A percentile compares a stretch with the other conserved stretches of the same genome.
These are phyloP conservation scores for Hephaestus fuliginosus DNA, from an alignment of 2,797 vertebrate genomes.

Conservation along the genomic window DNA sequence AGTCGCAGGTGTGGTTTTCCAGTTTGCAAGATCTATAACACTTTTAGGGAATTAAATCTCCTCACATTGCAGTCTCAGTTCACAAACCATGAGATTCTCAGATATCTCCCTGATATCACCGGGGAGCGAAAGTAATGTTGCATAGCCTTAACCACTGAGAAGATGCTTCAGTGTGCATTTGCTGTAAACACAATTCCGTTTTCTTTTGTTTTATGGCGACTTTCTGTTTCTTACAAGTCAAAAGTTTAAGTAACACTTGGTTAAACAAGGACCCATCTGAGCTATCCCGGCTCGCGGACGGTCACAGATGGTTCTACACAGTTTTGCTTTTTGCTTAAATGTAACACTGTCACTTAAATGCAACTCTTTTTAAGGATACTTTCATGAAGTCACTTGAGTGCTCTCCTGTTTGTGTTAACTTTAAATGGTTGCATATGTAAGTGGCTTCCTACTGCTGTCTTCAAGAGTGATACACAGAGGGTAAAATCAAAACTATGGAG, in stretches of 20 bases:
- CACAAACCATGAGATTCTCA: background rate
- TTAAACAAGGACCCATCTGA: constrained; percentile 16
- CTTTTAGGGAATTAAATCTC: background rate
- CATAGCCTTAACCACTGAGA: no score
- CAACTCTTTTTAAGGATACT: constrained; percentile 8
- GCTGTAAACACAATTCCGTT: background rate
- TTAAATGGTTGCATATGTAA: constrained; percentile 37
- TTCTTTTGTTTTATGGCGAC: background rate
- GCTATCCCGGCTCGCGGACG: background rate
- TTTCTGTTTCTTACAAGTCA: background rate
- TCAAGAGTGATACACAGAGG: background rate
- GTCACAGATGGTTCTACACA: constrained; percentile 38
- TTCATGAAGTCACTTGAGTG: constrained; percentile 21
- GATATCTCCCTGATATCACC: background rate
- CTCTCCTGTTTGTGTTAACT: constrained; percentile 25
- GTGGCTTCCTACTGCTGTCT: background rate
- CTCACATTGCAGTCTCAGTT: background rate
- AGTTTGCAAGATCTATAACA: background rate
- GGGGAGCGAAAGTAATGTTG: background rate
- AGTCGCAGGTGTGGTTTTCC: background rate
- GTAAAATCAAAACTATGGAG: constrained; percentile 4
- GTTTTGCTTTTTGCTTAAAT: constrained; percentile 40
- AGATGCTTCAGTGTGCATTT: background rate
- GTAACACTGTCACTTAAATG: constrained; percentile 28
- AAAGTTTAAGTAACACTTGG: constrained; percentile 2